phyloP scores from a whole-genome alignment of 2,797 vertebrate species.

The Oryzias sinensis region DNA sequence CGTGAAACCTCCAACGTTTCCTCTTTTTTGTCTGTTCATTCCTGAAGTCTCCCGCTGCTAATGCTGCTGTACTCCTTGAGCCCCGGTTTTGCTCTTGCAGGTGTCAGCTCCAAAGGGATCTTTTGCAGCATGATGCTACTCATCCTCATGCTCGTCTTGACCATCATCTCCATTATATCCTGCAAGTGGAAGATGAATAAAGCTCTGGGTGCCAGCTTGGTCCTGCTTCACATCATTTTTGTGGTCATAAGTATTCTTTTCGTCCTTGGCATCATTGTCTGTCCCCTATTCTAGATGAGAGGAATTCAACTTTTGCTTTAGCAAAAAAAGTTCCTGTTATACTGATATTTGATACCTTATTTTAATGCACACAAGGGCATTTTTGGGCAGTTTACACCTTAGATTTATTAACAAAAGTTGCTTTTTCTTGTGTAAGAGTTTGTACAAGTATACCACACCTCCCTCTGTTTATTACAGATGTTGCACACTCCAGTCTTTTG shows the following conservation, averaged over 20 bases:
- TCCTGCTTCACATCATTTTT: conserved; percentile 92
- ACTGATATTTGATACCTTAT: no score
- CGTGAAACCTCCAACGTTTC: background rate
- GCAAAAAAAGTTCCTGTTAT: no score
- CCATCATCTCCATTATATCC: conserved; percentile 87
- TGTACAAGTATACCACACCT: no score
- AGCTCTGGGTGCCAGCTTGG: conserved; percentile 88
- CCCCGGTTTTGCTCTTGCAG: conserved; percentile 79
- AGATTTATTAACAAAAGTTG: no score
- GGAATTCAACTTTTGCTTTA: no score
- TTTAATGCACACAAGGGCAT: no score
- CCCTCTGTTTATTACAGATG: no score
- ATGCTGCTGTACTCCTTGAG: conserved; percentile 85
- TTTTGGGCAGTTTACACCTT: no score
- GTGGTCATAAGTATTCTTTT: conserved; percentile 91
- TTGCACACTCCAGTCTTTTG: no score
- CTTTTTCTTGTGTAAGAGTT: no score
- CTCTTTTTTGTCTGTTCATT: conserved; percentile 11
- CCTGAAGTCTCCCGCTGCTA: conserved; percentile 85
- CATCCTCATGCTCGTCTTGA: conserved; percentile 94
- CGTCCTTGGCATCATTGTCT: conserved; percentile 88
- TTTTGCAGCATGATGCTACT: conserved; percentile 94
- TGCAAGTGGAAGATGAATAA: conserved; percentile 97
- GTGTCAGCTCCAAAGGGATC: conserved; percentile 91
- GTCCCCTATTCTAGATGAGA: conserved; percentile 64